Percentiles rank a stretch among this genome's conserved stretches.
phyloP scores from a whole-genome alignment of 2,888 invertebrate species.

The Drepana falcataria region DNA sequence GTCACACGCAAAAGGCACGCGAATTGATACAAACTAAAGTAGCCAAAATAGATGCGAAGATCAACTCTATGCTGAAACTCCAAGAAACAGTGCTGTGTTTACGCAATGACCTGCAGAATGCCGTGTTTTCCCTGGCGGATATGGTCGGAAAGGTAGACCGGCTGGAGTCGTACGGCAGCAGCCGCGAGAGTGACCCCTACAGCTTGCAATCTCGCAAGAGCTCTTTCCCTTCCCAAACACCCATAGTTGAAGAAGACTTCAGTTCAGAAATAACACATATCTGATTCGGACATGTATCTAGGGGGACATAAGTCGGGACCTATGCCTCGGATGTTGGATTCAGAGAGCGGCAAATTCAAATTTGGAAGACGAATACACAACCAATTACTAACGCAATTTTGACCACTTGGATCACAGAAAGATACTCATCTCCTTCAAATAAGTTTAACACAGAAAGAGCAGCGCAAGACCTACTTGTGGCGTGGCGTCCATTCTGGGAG shows the following conservation, averaged over 20 bases:
- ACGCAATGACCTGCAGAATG: slow-evolving; percentile 32
- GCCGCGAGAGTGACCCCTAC: slow-evolving; percentile 16
- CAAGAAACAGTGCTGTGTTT: slow-evolving; percentile 39
- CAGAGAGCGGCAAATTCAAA: too few species aligned
- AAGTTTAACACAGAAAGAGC: too few species aligned
- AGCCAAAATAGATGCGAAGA: slow-evolving; percentile 45
- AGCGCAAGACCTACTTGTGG: too few species aligned
- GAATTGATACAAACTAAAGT: slow-evolving; percentile 42
- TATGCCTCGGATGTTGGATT: too few species aligned
- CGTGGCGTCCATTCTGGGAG: too few species aligned
- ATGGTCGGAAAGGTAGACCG: slow-evolving; percentile 40
- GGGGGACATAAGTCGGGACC: too few species aligned
- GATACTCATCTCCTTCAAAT: too few species aligned
- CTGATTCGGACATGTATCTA: slow-evolving; percentile 2
- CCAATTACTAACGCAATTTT: too few species aligned
- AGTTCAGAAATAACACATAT: slow-evolving; percentile 16
- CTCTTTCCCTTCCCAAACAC: slow-evolving; percentile 18
- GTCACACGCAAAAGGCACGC: slow-evolving; percentile 35
- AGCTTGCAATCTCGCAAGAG: slow-evolving; percentile 31
- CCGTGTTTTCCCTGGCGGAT: slow-evolving; percentile 29
- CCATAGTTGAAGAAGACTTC: slow-evolving; percentile 22
- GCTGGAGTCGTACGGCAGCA: slow-evolving; percentile 28
- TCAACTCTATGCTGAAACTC: slow-evolving; percentile 48
- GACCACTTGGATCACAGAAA: too few species aligned
- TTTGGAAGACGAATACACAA: too few species aligned